phyloP scores from a whole-genome alignment of 37 sponge, comb jelly and placozoan species.

The Halisarca cf. caerulea region DNA sequence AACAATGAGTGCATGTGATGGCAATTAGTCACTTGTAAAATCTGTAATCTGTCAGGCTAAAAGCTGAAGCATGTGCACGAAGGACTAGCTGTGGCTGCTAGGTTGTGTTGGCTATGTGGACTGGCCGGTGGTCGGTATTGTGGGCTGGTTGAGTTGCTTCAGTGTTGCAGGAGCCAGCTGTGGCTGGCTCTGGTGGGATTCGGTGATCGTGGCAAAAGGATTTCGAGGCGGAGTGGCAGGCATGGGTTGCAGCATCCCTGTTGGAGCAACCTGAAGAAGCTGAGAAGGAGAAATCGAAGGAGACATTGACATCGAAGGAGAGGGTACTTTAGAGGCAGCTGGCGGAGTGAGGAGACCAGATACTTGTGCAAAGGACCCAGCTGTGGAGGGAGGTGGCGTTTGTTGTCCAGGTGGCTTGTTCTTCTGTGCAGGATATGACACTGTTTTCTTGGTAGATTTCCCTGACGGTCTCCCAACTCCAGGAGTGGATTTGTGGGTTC shows the following conservation, averaged over 20 bases:
- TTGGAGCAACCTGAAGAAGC: conserved; percentile 33
- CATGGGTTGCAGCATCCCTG: conserved; percentile 32
- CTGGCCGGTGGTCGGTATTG: background rate
- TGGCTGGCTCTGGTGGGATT: background rate
- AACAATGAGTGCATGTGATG: too few species aligned
- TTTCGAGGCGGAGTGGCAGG: conserved; percentile 77
- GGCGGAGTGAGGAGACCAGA: background rate
- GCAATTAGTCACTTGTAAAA: too few species aligned
- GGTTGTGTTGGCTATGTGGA: too few species aligned
- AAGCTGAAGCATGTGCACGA: too few species aligned
- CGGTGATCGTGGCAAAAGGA: conserved; percentile 39
- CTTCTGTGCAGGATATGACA: background rate
- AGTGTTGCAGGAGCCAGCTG: conserved; percentile 63
- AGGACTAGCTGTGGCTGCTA: too few species aligned
- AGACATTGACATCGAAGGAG: conserved; percentile 5
- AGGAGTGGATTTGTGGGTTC: background rate
- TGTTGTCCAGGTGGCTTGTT: conserved; percentile 36
- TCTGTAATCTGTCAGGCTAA: too few species aligned
- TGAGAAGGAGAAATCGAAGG: conserved; percentile 32
- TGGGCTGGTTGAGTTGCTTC: conserved; percentile 37
- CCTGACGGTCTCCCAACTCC: background rate
- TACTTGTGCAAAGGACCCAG: background rate
- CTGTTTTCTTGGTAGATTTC: background rate
- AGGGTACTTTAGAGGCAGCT: background rate
- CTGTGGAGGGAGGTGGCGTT: background rate